Evolutionary conservation across 2,888 invertebrate species (phyloP).

Genomic region (Baronia brevicornis): DNA sequence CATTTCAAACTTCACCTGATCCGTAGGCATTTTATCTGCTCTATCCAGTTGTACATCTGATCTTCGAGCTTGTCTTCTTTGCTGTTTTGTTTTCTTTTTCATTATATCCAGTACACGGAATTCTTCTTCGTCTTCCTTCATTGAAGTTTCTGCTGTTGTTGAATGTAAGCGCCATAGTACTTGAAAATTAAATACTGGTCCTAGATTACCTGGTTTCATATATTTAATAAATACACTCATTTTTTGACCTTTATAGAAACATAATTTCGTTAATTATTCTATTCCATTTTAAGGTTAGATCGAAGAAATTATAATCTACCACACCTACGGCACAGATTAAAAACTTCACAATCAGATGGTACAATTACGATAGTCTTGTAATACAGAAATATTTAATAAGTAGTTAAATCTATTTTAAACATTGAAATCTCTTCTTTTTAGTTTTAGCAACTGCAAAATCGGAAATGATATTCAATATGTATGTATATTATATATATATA

Average conservation of each 20-base stretch:
- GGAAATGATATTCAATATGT: too few species aligned
- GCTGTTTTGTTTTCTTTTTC: constrained; percentile 45
- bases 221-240: constrained; percentile 60
- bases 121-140: constrained; percentile 58
- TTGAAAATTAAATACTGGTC: constrained; percentile 36
- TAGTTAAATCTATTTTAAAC: too few species aligned
- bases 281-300: constrained; percentile 34
- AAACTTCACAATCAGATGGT: too few species aligned
- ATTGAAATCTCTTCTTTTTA: too few species aligned
- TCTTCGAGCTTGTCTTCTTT: constrained; percentile 34
- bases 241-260: too few species aligned
- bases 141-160: constrained; percentile 39
- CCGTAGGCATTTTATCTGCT: constrained; percentile 55
- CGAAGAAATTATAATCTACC: too few species aligned
- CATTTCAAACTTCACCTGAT: constrained; percentile 63
- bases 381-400: too few species aligned
- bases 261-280: not conserved
- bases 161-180: constrained; percentile 61
- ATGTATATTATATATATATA: too few species aligned
- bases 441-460: too few species aligned
- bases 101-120: constrained; percentile 71
- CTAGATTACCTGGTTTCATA: constrained; percentile 36
- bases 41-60: constrained; percentile 59
- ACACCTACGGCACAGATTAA: too few species aligned
- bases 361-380: too few species aligned